Conservation (phyloP, 37 sponge, comb jelly and placozoan genomes). For the Halichondria panicea region DNA sequence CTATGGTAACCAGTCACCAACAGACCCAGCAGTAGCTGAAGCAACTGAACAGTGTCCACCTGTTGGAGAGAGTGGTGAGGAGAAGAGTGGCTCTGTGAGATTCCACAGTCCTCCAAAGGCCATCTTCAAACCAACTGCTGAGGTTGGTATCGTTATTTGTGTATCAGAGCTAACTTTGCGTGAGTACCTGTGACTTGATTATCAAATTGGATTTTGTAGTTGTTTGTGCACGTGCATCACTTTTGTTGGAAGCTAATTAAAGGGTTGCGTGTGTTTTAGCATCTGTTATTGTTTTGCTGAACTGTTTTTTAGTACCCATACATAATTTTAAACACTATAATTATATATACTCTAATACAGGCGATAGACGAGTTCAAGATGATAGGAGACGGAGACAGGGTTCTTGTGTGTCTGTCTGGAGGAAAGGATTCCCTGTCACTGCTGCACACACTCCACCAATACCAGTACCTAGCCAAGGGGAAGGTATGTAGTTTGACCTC, state of each 20-base stretch:
- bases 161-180: neutral
- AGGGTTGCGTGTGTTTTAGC: slow-evolving; percentile 4
- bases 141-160: slow-evolving; percentile 26
- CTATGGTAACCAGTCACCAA: neutral
- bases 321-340: neutral
- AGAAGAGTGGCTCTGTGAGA: too few relatives aligned
- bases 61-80: neutral
- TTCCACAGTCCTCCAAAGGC: slow-evolving; percentile 82
- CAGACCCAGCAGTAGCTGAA: neutral
- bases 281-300: neutral
- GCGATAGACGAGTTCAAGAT: slow-evolving; percentile 86
- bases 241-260: too few relatives aligned
- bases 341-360: neutral
- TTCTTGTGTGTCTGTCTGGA: slow-evolving; percentile 91
- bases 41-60: neutral
- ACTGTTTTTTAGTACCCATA: neutral
- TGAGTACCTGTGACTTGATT: too few relatives aligned
- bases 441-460: slow-evolving; percentile 88
- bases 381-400: slow-evolving; percentile 80
- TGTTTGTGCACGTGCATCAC: too few relatives aligned
- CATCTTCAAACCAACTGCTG: slow-evolving; percentile 75
- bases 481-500: slow-evolving; percentile 24
- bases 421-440: slow-evolving; percentile 95
- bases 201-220: too few relatives aligned
- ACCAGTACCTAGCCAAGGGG: slow-evolving; percentile 68